Conservation (phyloP, 2,797 vertebrate genomes). For the Silurus aristotelis region DNA sequence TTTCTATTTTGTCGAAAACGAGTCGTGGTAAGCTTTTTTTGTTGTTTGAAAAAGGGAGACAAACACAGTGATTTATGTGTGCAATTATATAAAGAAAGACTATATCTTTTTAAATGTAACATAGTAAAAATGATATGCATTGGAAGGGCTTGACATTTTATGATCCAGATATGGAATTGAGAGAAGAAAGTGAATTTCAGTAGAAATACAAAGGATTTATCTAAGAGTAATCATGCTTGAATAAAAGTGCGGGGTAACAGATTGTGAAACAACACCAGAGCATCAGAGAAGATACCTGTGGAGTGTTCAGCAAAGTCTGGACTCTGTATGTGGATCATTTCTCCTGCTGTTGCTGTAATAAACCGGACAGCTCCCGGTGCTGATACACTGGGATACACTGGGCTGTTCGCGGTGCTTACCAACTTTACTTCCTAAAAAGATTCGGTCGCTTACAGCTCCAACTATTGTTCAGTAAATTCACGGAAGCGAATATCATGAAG, state of each 20-base stretch:
- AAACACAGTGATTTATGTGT: not conserved
- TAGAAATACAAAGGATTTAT: not conserved
- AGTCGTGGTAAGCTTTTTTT: not conserved
- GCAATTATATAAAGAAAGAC: not conserved
- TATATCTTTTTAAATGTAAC: not conserved
- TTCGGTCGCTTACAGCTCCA: not conserved
- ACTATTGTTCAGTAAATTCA: not conserved
- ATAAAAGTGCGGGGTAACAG: not conserved
- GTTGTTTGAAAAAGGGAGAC: not conserved
- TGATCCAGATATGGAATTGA: not conserved
- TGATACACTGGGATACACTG: not conserved
- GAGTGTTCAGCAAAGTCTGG: not conserved
- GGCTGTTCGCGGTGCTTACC: not conserved
- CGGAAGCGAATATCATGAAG: not conserved
- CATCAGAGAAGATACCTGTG: not conserved
- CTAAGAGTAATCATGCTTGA: not conserved
- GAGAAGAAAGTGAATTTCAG: not conserved
- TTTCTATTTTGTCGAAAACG: not conserved
- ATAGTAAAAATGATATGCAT: no score
- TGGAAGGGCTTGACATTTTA: not conserved
- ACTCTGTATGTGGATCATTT: not conserved
- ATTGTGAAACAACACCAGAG: not conserved
- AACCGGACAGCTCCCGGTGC: constrained; percentile 36
- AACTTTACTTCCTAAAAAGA: not conserved
- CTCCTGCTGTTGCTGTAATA: not conserved